Evolutionary conservation across 1,140 invertebrate genomes (phyloP), one percentile per base, ranked within the genome.

Genomic region (Drosophila repletoides): DNA sequence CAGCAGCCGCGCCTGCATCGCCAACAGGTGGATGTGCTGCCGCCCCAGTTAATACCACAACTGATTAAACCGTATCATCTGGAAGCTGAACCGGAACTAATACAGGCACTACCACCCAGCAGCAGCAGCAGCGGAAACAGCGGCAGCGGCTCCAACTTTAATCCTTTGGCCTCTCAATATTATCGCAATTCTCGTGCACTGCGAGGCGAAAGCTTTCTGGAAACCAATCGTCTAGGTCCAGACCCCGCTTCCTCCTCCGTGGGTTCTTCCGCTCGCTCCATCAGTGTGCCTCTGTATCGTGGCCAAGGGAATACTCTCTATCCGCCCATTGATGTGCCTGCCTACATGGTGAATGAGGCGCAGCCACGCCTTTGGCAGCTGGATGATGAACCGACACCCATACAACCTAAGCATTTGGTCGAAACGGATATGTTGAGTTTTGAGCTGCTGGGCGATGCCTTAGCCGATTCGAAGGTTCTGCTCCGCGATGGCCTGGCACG

Each of bases 401-500:
- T 79, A 1, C 61, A 72, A 29, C 66, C 80, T 1, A 60, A 74
- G 66, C 59, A 74, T 3, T 24, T 66, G 38, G 14, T 56, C 5
- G 76, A 72, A 21, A 43, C 52, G 3, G 73, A 79, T 15, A 74
- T 83, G 15, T 45, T 89, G 0, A 87, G 72, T 36, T 84, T 89
- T 9, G 81, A 87, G 26, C 63, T 89, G 36, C 40, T 87, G 3
- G 51, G 86, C 38, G 88, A 86, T 52, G 68, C 53, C 10, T 28
- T 86, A 15, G 48, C 51, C 26, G 76, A 84, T 6, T 84, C 79
- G 4, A 84, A 91, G 66, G 79, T 92, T 34, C 90, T 92, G 48
- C 83, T 94, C 1, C 77, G 93, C 9, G 93, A 93, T 7, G 92
- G 93, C 0, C 88, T 90, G 38, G 93, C 93, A 26, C 92, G 93